Base-by-base conservation (phyloP, 2,888 invertebrate species). In the Drosophila pullipes region DNA sequence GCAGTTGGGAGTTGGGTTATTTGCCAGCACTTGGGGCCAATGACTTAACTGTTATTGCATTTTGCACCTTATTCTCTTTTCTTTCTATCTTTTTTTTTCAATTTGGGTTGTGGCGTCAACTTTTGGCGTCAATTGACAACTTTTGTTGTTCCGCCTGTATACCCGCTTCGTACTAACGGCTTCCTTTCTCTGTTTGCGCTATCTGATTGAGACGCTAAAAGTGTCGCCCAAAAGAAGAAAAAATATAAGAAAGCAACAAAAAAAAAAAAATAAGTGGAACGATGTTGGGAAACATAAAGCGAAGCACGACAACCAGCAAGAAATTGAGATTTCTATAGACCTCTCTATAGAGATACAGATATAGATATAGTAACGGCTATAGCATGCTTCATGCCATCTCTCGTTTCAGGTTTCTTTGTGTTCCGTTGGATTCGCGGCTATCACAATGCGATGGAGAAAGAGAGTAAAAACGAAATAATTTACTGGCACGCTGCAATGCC, bases 81-180 rank as follows among this genome's bases (percentile, higher is more conserved):
- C 31, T 47, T 67, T 39, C 30, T 33, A 28, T 60, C 52, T 0
- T 49, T 67, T 37, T 78, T 78, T 78, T 78, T 69, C 61, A 58
- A 63, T 70, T 78, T 79, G 66, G 73, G 50, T 69, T 22, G 60
- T 79, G 88, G 88, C 85, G 74, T 82, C 88, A 85, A 85, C 82
- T 85, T 89, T 89, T 87, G 90, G 90, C 90, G 82, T 89, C 90
- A 89, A 89, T 89, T 89, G 85, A 87, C 85, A 85, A 89, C 83
- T 89, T 89, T 85, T 82, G 85, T 85, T 77, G 82, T 71, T 52
- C 74, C 77, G 59, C 50, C 64, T 35, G 4, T 22, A 3, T n/a
- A 5, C 7, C 30, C 44, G 28, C 22, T 11, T 30, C 50, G 16
- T 22, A 54, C 30, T 37, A 58, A 60, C 65, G 57, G 41, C 37